These are phyloP conservation scores for Apamea sordens DNA, from an alignment of 2,888 invertebrate species.

Conservation along the genomic window DNA sequence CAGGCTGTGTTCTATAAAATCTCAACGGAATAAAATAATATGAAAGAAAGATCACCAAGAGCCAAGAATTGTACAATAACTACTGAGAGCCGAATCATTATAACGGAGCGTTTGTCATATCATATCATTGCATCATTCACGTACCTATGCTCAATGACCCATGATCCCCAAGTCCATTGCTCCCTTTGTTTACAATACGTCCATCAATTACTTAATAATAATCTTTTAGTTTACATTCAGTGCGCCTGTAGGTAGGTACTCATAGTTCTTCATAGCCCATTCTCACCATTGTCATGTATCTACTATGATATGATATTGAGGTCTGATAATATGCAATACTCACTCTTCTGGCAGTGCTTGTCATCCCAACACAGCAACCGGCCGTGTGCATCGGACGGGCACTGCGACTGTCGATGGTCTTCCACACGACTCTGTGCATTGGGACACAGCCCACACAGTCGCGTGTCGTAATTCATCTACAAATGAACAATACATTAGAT, in stretches of 20 bases:
- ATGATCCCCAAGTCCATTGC: conserved; percentile 52
- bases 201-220: conserved; percentile 39
- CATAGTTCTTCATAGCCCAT: not conserved
- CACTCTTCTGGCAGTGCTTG: conserved; percentile 94
- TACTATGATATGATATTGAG: conserved; percentile 3
- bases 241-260: not conserved
- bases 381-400: conserved; percentile 82
- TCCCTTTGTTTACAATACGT: conserved; percentile 52
- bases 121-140: conserved; percentile 49
- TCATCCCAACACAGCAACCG: conserved; percentile 95
- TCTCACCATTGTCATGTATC: not conserved
- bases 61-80: conserved; percentile 3
- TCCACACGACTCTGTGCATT: conserved; percentile 80
- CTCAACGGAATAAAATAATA: conserved; percentile 2
- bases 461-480: conserved; percentile 90
- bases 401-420: conserved; percentile 77
- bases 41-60: not conserved
- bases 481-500: conserved; percentile 76
- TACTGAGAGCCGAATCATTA: conserved; percentile 18
- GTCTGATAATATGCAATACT: conserved; percentile 52
- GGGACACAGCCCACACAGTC: conserved; percentile 85
- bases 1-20: conserved; percentile 1
- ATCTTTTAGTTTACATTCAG: conserved; percentile 33
- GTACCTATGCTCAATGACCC: conserved; percentile 45
- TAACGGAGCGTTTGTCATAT: conserved; percentile 37